Percentiles rank a stretch among this genome's conserved stretches.
phyloP scores from a whole-genome alignment of 1,140 invertebrate genomes.

The fruit fly (Drosophila melanogaster) region DNA sequence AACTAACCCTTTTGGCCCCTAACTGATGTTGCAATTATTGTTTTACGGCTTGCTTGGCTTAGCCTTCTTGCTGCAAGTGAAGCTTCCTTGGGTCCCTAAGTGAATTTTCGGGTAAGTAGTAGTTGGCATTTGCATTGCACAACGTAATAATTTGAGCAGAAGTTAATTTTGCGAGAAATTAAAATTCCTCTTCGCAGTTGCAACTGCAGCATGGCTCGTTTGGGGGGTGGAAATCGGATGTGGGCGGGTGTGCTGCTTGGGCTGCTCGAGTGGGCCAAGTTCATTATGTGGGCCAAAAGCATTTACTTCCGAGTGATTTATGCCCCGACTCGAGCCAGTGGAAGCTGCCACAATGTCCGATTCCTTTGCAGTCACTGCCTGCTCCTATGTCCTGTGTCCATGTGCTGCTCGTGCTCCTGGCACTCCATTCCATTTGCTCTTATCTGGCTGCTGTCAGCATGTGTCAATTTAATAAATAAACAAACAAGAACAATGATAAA shows the following conservation, averaged over 20 bases:
- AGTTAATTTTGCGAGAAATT: conserved; percentile 81
- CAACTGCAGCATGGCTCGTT: conserved; percentile 38
- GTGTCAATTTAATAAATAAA: conserved; percentile 79
- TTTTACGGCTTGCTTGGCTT: conserved; percentile 68
- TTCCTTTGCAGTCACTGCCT: conserved; percentile 30
- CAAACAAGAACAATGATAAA: conserved; percentile 75
- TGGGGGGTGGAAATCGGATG: not conserved
- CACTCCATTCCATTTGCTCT: conserved; percentile 51
- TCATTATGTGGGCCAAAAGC: conserved; percentile 56
- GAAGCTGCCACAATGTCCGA: conserved; percentile 41
- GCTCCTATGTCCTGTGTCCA: not conserved
- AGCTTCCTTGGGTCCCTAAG: conserved; percentile 11
- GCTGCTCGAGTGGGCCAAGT: conserved; percentile 27
- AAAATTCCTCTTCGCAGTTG: conserved; percentile 64
- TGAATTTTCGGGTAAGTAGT: conserved; percentile 26
- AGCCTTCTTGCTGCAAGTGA: conserved; percentile 13
- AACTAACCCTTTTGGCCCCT: conserved; percentile 37
- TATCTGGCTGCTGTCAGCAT: conserved; percentile 72
- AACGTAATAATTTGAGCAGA: conserved; percentile 66
- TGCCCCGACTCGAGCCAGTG: conserved; percentile 43
- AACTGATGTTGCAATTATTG: conserved; percentile 80
- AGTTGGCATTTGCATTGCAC: conserved; percentile 67
- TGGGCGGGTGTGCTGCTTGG: not conserved
- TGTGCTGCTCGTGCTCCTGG: conserved; percentile 29
- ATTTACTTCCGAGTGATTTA: conserved; percentile 71